A percentile compares a stretch with the other conserved stretches of the same genome.
These are phyloP conservation scores for Andrena praecox DNA, from an alignment of 2,888 invertebrate genomes.

Conservation along the genomic window DNA sequence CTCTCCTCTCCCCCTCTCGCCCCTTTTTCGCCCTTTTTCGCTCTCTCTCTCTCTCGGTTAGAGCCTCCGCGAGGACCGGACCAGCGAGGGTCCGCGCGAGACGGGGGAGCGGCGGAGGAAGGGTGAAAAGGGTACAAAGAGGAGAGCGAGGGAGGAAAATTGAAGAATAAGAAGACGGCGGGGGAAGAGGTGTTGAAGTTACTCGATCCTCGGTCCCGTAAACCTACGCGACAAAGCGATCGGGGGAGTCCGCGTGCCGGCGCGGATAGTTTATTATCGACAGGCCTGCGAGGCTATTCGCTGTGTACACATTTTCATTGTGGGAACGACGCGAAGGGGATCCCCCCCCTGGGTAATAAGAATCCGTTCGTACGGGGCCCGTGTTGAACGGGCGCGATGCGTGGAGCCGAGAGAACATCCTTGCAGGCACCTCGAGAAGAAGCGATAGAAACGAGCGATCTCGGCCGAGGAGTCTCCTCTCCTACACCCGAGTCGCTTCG, in stretches of 20 bases:
- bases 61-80: conserved; percentile 59
- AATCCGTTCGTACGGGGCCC: conserved; percentile 47
- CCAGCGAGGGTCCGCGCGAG: conserved; percentile 46
- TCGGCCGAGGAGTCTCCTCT: background rate
- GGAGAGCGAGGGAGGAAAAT: conserved; percentile 39
- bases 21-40: conserved; percentile 1
- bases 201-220: conserved; percentile 68
- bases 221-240: conserved; percentile 74
- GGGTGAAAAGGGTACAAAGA: background rate
- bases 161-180: conserved; percentile 33
- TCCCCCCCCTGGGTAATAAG: conserved; percentile 38
- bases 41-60: background rate
- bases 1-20: conserved; percentile 31
- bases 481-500: background rate
- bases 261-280: conserved; percentile 61
- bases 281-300: conserved; percentile 48
- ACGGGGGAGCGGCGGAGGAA: conserved; percentile 9
- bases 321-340: conserved; percentile 55
- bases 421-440: background rate
- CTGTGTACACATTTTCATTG: conserved; percentile 58
- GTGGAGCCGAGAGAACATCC: background rate
- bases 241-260: conserved; percentile 43
- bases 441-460: background rate
- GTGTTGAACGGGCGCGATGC: conserved; percentile 23
- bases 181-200: conserved; percentile 64